Conservation (phyloP, 2,797 vertebrate species). For the Paedocypris micromegethes region DNA sequence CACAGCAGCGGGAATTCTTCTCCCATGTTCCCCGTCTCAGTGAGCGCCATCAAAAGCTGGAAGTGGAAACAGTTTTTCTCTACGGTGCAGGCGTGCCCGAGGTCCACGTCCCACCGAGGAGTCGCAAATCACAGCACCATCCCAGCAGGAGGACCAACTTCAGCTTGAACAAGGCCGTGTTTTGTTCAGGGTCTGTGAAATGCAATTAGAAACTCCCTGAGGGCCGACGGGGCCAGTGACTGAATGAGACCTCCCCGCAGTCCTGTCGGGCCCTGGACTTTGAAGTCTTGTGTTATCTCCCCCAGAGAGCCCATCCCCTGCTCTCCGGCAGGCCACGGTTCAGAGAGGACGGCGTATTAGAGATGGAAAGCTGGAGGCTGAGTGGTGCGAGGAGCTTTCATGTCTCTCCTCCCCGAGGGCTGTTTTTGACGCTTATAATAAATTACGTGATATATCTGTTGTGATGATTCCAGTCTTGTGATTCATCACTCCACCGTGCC, state of each 20-base stretch:
- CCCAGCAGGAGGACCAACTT: slow-evolving; percentile 55
- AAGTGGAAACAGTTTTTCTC: slow-evolving; percentile 46
- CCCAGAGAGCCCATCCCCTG: slow-evolving; percentile 72
- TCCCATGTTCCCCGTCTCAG: slow-evolving; percentile 34
- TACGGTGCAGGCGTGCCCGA: slow-evolving; percentile 35
- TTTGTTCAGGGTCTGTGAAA: slow-evolving; percentile 73
- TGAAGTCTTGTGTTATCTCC: slow-evolving; percentile 76
- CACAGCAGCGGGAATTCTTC: slow-evolving; percentile 30
- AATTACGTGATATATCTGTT: slow-evolving; percentile 36
- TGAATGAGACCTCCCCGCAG: slow-evolving; percentile 63
- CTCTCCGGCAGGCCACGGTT: slow-evolving; percentile 63
- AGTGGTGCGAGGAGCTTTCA: slow-evolving; percentile 34
- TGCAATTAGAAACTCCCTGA: slow-evolving; percentile 74
- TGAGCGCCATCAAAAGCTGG: slow-evolving; percentile 46
- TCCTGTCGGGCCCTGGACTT: slow-evolving; percentile 72
- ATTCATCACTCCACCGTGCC: slow-evolving; percentile 29
- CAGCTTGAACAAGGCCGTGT: slow-evolving; percentile 69
- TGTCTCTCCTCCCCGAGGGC: slow-evolving; percentile 21
- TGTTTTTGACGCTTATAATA: slow-evolving; percentile 28
- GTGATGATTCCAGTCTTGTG: slow-evolving; percentile 30
- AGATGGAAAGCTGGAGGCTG: slow-evolving; percentile 34
- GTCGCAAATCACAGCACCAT: slow-evolving; percentile 50
- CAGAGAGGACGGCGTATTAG: slow-evolving; percentile 46
- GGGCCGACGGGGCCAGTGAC: slow-evolving; percentile 59
- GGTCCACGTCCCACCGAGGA: slow-evolving; percentile 46